A percentile compares a stretch with the other conserved stretches of the same genome.
These are phyloP conservation scores for Bombus sibiricus DNA, from an alignment of 1,140 invertebrate genomes.

Conservation along the genomic window DNA sequence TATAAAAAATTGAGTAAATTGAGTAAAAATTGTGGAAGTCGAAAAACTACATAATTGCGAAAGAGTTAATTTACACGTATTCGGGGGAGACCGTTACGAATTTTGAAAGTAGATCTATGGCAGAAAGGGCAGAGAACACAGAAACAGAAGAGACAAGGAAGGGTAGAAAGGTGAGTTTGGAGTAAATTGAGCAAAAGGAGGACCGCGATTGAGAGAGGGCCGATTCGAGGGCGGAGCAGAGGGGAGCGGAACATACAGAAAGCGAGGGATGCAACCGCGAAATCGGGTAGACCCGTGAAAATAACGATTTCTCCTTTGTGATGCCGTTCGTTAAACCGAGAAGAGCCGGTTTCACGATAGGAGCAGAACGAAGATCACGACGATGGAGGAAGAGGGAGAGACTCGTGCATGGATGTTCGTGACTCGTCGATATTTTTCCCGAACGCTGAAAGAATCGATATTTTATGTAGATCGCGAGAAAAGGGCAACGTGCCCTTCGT, in stretches of 20 bases:
- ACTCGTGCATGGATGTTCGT: slow-evolving; percentile 60
- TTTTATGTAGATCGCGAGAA: slow-evolving; percentile 77
- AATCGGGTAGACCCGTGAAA: slow-evolving; percentile 75
- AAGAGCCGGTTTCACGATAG: slow-evolving; percentile 54
- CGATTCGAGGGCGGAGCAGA: slow-evolving; percentile 43
- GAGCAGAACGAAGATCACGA: background rate
- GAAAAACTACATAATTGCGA: background rate
- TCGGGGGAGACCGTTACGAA: background rate
- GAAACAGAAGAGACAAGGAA: background rate
- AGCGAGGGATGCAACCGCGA: slow-evolving; percentile 73
- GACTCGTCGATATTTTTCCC: slow-evolving; percentile 75
- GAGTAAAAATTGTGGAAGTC: accelerated
- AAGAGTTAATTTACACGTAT: background rate
- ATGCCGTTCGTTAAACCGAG: slow-evolving; percentile 66
- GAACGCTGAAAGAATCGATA: slow-evolving; percentile 65
- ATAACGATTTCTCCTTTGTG: slow-evolving; percentile 77
- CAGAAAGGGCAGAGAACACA: background rate
- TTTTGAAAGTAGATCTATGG: background rate
- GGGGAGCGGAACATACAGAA: slow-evolving; percentile 24
- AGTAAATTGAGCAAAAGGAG: slow-evolving; percentile 38
- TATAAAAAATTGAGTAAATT: too few species aligned
- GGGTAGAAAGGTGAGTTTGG: background rate
- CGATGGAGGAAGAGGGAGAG: background rate
- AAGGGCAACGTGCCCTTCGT: slow-evolving; percentile 68
- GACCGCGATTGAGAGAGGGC: slow-evolving; percentile 27